These are phyloP conservation scores for Microcebus ravelobensis DNA, from an alignment of 2,113 vertebrate genomes.

Conservation along the genomic window DNA sequence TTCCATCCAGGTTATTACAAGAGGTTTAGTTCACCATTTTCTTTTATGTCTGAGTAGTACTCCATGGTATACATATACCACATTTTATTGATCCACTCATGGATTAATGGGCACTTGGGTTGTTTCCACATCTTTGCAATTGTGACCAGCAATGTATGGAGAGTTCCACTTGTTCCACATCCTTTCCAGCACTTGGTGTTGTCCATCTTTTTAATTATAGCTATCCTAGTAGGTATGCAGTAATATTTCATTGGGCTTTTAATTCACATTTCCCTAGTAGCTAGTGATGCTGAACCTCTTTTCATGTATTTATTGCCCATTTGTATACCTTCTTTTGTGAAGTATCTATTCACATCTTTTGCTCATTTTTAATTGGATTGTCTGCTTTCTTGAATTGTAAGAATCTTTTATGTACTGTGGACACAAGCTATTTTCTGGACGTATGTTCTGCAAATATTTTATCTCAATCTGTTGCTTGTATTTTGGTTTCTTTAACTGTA, in stretches of 20 bases:
- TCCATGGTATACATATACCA: too few species aligned
- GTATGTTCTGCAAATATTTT: background rate
- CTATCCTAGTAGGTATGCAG: accelerated
- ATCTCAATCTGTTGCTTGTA: background rate
- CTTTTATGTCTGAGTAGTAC: too few species aligned
- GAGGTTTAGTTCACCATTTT: too few species aligned
- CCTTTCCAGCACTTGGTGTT: background rate
- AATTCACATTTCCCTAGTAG: background rate
- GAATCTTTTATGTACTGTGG: background rate
- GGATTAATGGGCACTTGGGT: too few species aligned
- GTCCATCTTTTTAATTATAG: background rate
- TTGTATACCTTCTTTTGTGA: background rate
- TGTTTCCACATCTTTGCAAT: too few species aligned
- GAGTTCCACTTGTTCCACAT: accelerated
- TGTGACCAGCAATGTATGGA: background rate
- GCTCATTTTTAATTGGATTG: background rate
- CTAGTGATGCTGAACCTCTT: background rate
- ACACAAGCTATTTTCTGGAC: background rate
- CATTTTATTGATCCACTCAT: too few species aligned
- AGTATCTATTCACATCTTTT: background rate
- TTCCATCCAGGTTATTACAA: too few species aligned
- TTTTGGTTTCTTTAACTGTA: background rate
- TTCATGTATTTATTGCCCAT: background rate
- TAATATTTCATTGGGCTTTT: background rate
- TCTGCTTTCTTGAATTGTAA: background rate